A percentile compares a stretch with the other conserved stretches of the same genome.
These are phyloP conservation scores for Ginglymostoma cirratum DNA, from an alignment of 2,113 vertebrate genomes.

Conservation along the genomic window DNA sequence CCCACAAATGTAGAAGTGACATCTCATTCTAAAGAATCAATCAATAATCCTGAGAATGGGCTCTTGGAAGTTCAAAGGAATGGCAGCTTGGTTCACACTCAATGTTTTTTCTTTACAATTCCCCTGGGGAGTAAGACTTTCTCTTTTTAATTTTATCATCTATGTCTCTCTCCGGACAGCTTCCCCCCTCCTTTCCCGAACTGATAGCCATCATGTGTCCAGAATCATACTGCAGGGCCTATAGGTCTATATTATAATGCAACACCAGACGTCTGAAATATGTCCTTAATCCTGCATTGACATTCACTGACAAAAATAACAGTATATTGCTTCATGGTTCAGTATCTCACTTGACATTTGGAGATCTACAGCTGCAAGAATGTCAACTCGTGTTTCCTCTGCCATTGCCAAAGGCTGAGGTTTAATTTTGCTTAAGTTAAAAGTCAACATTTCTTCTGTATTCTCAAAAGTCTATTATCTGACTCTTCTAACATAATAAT, in stretches of 20 bases:
- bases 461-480: neutral
- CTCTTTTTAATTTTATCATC: neutral
- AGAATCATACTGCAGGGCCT: neutral
- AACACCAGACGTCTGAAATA: neutral
- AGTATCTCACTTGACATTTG: conserved; percentile 22
- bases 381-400: neutral
- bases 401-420: neutral
- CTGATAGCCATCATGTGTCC: neutral
- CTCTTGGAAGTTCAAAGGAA: neutral
- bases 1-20: neutral
- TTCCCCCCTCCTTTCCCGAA: neutral
- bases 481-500: conserved; percentile 11
- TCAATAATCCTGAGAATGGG: neutral
- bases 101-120: neutral
- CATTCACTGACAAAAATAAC: neutral
- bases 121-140: neutral
- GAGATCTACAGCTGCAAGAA: neutral
- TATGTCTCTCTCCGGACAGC: neutral
- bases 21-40: neutral
- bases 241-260: neutral
- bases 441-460: conserved; percentile 7
- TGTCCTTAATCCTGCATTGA: neutral
- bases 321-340: conserved; percentile 6
- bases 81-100: neutral
- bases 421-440: conserved; percentile 27